A percentile compares a stretch with the other conserved stretches of the same genome.
These are phyloP conservation scores for Carterocephalus palaemon DNA, from an alignment of 2,888 invertebrate genomes.

Conservation along the genomic window DNA sequence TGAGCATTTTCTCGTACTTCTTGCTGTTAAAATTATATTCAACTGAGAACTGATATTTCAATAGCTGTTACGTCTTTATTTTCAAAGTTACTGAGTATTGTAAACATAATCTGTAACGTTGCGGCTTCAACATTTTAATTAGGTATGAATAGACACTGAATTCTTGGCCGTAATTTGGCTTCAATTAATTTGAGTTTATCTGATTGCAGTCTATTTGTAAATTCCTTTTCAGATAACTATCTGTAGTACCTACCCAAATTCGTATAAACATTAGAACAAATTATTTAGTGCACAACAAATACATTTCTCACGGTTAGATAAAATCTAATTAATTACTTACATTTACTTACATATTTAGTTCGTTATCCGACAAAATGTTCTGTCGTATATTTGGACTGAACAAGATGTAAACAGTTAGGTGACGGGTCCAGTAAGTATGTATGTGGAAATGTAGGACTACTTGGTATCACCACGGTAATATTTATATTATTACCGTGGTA, in stretches of 20 bases:
- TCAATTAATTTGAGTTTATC: conserved; percentile 21
- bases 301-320: conserved; percentile 12
- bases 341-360: conserved; percentile 1
- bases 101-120: conserved; percentile 6
- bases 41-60: too few relatives aligned
- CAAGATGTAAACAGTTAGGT: too few relatives aligned
- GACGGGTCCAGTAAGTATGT: too few relatives aligned
- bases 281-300: conserved; percentile 12
- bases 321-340: conserved; percentile 4
- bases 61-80: conserved; percentile 3
- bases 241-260: conserved; percentile 1
- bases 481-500: too few relatives aligned
- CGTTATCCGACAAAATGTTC: too few relatives aligned
- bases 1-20: too few relatives aligned
- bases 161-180: conserved; percentile 9
- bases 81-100: neutral
- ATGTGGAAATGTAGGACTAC: too few relatives aligned
- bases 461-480: too few relatives aligned
- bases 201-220: conserved; percentile 17
- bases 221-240: conserved; percentile 16
- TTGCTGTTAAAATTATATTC: too few relatives aligned
- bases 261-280: conserved; percentile 11
- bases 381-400: too few relatives aligned
- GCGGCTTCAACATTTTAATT: conserved; percentile 12
- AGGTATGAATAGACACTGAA: conserved; percentile 10